Base-by-base conservation (phyloP, 1,140 invertebrate genomes). In the Steinernema feltiae region DNA sequence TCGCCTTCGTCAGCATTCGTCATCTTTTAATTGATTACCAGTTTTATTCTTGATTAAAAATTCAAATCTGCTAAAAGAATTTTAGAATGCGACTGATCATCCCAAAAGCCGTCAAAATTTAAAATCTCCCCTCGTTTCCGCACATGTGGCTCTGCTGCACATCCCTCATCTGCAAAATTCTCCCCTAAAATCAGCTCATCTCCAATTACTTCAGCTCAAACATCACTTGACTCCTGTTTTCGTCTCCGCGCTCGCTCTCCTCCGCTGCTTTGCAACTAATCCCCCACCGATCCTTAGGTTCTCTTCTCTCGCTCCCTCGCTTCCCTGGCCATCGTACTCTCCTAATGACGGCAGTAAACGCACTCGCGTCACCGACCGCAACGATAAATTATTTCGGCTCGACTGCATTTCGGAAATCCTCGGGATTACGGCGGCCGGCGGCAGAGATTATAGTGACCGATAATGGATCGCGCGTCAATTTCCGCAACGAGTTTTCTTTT, bases 341-440 rank as follows among this genome's bases (percentile, higher is more conserved):
- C 15, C 12, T 21, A 3, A 21, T 21, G 24, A 21, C 53, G 53
- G 53, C 53, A 27, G 41, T 46, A 46, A 46, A 46, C 41, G 41
- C 41, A n/a, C 41, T 46, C 53, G 24, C 53, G 53, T 63, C 53
- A 63, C 53, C 53, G 53, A 21, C 24, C 53, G 53, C 15, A 15
- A 21, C 53, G 7, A 63, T 63, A 63, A 63, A 63, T 63, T 63
- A 63, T 63, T 63, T 63, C 53, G 53, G 7, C 53, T 63, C 53
- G 53, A 63, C 53, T 63, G 53, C 53, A 63, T 63, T 63, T 63
- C 53, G 53, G 53, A 63, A 63, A 63, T 63, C 53, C 53, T 63
- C 53, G 53, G 53, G 53, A 63, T 63, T 63, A 63, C 53, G 53
- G 53, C 53, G 15, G 53, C 12, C 15, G n/a, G n/a, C n/a, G n/a